Evolutionary conservation across 2,797 vertebrate species (phyloP).

Genomic region (Heteromormyrus szaboi): DNA sequence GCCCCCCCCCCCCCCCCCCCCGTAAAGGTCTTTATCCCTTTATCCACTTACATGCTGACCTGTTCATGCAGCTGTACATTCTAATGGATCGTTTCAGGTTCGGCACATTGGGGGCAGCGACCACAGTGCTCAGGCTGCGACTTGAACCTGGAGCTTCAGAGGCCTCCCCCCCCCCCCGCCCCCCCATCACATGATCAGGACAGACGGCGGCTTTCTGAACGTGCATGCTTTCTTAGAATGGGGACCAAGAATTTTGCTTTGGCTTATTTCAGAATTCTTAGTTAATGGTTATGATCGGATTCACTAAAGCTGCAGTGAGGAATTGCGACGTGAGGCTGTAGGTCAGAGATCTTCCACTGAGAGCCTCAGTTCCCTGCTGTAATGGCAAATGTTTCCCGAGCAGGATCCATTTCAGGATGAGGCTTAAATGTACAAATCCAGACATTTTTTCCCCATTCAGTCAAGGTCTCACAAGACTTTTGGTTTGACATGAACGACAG

Average conservation of each 20-base stretch:
- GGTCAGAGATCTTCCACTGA: not conserved
- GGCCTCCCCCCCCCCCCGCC: not conserved
- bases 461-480: not conserved
- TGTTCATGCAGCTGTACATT: not conserved
- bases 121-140: not conserved
- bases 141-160: not conserved
- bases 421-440: not conserved
- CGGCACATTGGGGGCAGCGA: not conserved
- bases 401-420: not conserved
- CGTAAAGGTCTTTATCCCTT: not conserved
- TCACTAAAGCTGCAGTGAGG: not conserved
- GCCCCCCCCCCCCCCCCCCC: not conserved
- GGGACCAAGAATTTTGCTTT: not conserved
- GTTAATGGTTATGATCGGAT: not conserved
- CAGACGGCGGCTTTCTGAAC: not conserved
- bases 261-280: not conserved
- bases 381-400: not conserved
- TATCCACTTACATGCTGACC: not conserved
- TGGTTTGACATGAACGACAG: not conserved
- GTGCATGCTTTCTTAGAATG: not conserved
- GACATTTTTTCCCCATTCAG: conserved; percentile 6
- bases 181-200: not conserved
- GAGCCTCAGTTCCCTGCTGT: not conserved
- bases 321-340: not conserved
- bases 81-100: not conserved